Base-by-base conservation (phyloP, 2,797 vertebrate species). In the Synaphobranchus kaupii region DNA sequence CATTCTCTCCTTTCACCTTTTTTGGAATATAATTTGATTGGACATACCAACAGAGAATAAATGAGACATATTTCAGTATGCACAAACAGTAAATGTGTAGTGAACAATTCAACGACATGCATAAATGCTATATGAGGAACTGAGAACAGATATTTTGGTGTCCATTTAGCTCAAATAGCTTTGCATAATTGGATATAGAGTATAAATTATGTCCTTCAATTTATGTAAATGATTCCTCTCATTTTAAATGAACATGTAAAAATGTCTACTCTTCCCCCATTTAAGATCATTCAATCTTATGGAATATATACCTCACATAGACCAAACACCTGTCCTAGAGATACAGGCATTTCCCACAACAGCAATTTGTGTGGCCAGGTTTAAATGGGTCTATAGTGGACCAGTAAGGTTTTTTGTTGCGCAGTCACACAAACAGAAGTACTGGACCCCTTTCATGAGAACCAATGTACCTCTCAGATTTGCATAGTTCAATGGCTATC, bases 101-200 rank as follows among this genome's bases (percentile, higher is more conserved):
- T 31, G 50, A 54, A 87, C 71, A 39, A 25, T 80, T 22, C n/a
- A 84, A 50, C 15, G 20, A 54, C 63, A 76, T 84, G 81, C 86
- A 87, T 83, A 87, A 60, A 87, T 83, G 34, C 31, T 56, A 48
- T 87, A 28, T 83, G 86, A 58, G 34, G 60, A 73, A 31, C 31
- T 31, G 66, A 28, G 34, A 76, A 5, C 22, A n/a, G 78, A 81
- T 25, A 0, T 47, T 84, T 87, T 87, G 86, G 81, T 39, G 48
- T 76, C 84, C 4, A 28, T 87, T 83, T 73, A 52, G 86, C 80
- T 44, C 22, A 44, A 60, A 60, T 50, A 54, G 48, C 31, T 84
- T 87, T 87, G 82, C 86, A 73, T 73, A 87, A 87, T 13, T 84
- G 25, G 25, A 78, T 47, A 34, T 15, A n/a, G 71, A 73, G 78